These are phyloP conservation scores for Ichneumoninae sp. DNA, from an alignment of 2,888 invertebrate species.

Conservation along the genomic window DNA sequence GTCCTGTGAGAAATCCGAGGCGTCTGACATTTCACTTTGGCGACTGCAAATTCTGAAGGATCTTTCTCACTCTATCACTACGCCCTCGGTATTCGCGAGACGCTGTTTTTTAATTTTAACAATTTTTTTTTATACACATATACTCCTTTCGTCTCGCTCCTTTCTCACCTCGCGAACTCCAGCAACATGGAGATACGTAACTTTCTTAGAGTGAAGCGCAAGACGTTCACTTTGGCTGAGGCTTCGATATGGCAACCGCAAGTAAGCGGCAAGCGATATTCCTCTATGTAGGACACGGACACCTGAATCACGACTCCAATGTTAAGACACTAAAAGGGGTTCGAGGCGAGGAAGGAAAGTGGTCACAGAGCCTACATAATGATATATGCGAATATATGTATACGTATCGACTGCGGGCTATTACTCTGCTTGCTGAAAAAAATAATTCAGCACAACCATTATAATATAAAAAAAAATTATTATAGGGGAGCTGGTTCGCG, in stretches of 20 bases:
- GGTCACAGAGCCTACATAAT: constrained; percentile 53
- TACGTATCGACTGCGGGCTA: not conserved
- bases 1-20: constrained; percentile 28
- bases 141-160: constrained; percentile 7
- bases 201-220: constrained; percentile 52
- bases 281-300: constrained; percentile 78
- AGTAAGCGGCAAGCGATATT: constrained; percentile 50
- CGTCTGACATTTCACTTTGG: constrained; percentile 39
- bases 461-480: not conserved
- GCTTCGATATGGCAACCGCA: constrained; percentile 44
- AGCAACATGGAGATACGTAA: constrained; percentile 44
- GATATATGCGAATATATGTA: constrained; percentile 8
- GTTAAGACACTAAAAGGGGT: constrained; percentile 74
- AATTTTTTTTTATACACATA: not conserved
- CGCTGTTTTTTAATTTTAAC: not conserved
- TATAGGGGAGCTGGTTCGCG: not conserved
- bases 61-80: constrained; percentile 25
- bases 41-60: constrained; percentile 21
- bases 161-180: constrained; percentile 55
- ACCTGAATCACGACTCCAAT: constrained; percentile 77
- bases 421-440: not conserved
- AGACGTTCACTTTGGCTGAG: constrained; percentile 65
- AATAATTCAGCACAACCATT: not conserved
- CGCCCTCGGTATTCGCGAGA: not conserved
- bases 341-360: constrained; percentile 72